Conservation (phyloP, 2,797 vertebrate species). For the Channallabes apus region DNA sequence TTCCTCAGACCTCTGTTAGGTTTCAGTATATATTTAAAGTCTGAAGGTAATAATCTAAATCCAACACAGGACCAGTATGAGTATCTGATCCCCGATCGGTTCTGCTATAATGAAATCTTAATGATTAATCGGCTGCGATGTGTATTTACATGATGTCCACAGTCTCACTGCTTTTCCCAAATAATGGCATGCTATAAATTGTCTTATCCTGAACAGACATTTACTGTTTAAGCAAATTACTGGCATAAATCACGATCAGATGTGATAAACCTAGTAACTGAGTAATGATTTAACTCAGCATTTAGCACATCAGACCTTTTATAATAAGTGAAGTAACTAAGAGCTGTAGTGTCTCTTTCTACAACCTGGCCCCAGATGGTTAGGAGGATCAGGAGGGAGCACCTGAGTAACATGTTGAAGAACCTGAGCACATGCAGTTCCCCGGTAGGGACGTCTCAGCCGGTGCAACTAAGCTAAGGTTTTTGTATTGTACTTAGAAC, state of each 20-base stretch:
- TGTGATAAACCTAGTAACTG: background rate
- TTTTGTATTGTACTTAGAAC: background rate
- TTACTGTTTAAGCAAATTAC: background rate
- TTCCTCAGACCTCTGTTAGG: too few species aligned
- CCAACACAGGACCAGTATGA: background rate
- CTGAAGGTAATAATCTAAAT: background rate
- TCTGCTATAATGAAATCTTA: background rate
- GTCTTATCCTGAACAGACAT: background rate
- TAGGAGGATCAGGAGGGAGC: background rate
- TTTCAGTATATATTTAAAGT: background rate
- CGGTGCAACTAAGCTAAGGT: too few species aligned
- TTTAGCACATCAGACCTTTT: background rate
- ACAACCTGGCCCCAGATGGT: background rate
- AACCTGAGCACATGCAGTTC: background rate
- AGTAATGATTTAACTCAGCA: background rate
- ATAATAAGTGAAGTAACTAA: background rate
- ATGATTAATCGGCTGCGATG: background rate
- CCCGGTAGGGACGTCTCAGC: background rate
- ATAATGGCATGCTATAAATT: background rate
- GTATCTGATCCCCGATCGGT: background rate
- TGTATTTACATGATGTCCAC: background rate
- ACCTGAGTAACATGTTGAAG: background rate
- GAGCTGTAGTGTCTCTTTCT: background rate
- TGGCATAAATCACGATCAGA: background rate
- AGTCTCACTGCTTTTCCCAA: background rate